Evolutionary conservation across 1,140 invertebrate species (phyloP).

Genomic region (Kradibia gibbosae): DNA sequence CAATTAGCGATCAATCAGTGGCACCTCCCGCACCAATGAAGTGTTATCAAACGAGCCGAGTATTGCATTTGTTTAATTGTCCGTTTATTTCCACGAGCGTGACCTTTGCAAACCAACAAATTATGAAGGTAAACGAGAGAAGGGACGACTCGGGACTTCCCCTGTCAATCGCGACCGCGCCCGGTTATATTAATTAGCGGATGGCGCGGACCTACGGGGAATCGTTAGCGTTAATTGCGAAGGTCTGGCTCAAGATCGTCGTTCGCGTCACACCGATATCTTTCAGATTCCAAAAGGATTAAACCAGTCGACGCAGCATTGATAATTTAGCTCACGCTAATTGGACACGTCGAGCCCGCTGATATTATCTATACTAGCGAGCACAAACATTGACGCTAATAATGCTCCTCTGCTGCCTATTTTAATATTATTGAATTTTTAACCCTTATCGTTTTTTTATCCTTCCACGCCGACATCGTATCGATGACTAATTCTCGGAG

Average conservation of each 20-base stretch:
- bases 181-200: constrained; percentile 68
- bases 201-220: constrained; percentile 52
- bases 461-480: no score
- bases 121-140: constrained; percentile 57
- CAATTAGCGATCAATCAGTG: constrained; percentile 74
- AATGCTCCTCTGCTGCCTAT: neutral
- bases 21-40: constrained; percentile 69
- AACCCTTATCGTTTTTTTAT: neutral
- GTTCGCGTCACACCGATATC: constrained; percentile 25
- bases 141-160: constrained; percentile 47
- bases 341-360: constrained; percentile 15
- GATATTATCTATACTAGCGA: neutral
- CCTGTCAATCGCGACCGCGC: constrained; percentile 67
- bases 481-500: no score
- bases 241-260: constrained; percentile 56
- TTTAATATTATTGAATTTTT: neutral
- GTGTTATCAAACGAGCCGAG: constrained; percentile 69
- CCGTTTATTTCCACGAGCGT: constrained; percentile 71
- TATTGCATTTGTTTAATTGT: constrained; percentile 74
- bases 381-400: neutral
- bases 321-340: constrained; percentile 41
- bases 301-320: constrained; percentile 15
- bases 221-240: constrained; percentile 66
- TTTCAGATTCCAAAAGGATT: constrained; percentile 45
- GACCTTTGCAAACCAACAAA: constrained; percentile 72